Evolutionary conservation across 30 jellyfish, hydroid and myxozoan genomes (phyloP), one percentile per base, ranked within the genome.

Genomic region (Cassiopea xamachana): DNA sequence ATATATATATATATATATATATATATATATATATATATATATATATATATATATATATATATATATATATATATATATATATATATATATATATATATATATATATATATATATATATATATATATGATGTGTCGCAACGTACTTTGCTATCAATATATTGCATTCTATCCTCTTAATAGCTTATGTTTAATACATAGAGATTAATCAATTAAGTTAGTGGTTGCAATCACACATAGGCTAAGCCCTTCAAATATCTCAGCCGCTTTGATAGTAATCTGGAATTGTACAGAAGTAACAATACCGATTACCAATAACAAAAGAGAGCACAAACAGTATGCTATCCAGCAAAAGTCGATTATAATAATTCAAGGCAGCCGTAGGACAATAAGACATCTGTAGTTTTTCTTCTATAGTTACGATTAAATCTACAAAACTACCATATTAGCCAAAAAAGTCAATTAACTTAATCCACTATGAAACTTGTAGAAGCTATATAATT

Each of bases 151-250:
- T 71, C 80, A 1, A 71, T 71, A 12, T 7, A 43, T 5, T 4
- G 14, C 80, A 71, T 12, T 71, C 15, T 19, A 16, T 55, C 16
- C 55, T 12, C 39, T 43, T 71, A 1, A 1, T 7, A 15, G 27
- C 80, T 43, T 71, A 1, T 17, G 55, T 71, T 71, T 71, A 71
- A 71, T 71, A 27, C 80, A 14, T 71, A 14, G 15, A 19, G 80
- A 71, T 71, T 71, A 71, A 71, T 19, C 80, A 71, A 71, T 71
- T 71, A 71, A 14, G 80, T 71, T 71, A 19, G 80, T 55, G 80
- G 80, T 71, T 71, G 5, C 15, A 7, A 39, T 64, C 74, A 5
- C 27, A 71, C 39, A 27, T 14, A 71, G 39, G 58, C 18, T 71
- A 71, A 71, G 50, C 55, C 9, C 80, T 71, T 71, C 80, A 55